Percentiles rank a stretch among this genome's conserved stretches.
Conservation (phyloP, 1,140 invertebrate species). For the Bombyx mori region DNA sequence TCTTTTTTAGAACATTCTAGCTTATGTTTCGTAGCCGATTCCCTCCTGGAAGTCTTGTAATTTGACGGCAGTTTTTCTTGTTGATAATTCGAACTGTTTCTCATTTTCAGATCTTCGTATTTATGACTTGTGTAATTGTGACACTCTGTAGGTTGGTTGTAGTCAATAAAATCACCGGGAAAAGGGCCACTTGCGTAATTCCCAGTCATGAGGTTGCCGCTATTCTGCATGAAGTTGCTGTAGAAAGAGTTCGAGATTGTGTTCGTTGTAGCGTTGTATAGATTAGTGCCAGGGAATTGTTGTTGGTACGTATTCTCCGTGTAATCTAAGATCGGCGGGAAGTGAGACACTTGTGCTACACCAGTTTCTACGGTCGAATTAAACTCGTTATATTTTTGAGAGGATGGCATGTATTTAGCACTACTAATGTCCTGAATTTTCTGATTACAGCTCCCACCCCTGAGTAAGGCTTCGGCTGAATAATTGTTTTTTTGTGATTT, state of each 20-base stretch:
- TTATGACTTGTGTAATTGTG: conserved; percentile 53
- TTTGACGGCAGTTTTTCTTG: conserved; percentile 44
- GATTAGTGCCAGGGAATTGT: conserved; percentile 54
- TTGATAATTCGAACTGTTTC: conserved; percentile 37
- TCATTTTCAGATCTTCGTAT: conserved; percentile 56
- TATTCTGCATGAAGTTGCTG: conserved; percentile 56
- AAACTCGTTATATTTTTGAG: conserved; percentile 55
- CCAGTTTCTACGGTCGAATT: conserved; percentile 43
- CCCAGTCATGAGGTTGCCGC: conserved; percentile 48
- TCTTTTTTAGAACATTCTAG: conserved; percentile 63
- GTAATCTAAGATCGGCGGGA: conserved; percentile 59
- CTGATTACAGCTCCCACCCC: conserved; percentile 51
- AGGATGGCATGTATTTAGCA: conserved; percentile 41
- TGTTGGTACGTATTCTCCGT: conserved; percentile 55
- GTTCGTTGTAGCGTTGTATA: conserved; percentile 59
- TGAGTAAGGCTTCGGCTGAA: conserved; percentile 57
- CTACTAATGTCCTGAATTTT: conserved; percentile 43
- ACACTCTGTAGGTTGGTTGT: conserved; percentile 53
- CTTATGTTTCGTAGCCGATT: conserved; percentile 56
- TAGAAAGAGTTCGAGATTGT: conserved; percentile 65
- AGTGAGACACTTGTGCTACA: conserved; percentile 62
- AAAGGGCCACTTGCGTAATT: conserved; percentile 54
- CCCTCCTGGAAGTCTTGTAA: conserved; percentile 49
- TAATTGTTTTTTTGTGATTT: conserved; percentile 62
- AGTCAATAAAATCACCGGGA: conserved; percentile 56